Percentiles rank a stretch among this genome's conserved stretches.
These are phyloP conservation scores for Acanthosepion pharaonis DNA, from an alignment of 2,888 invertebrate genomes.

Conservation along the genomic window DNA sequence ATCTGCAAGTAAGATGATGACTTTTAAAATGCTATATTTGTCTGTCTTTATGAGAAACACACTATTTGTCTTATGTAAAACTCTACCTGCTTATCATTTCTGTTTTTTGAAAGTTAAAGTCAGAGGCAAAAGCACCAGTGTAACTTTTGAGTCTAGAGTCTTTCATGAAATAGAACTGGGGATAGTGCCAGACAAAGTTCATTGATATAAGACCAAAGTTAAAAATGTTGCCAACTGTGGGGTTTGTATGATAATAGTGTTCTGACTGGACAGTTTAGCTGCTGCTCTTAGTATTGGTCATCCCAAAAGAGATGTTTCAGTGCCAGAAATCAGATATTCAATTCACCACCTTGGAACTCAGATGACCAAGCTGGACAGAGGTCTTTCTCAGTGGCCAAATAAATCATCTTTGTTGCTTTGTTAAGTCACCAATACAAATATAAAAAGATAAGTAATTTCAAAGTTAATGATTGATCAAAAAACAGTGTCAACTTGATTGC, in stretches of 20 bases:
- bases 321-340: constrained; percentile 16
- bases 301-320: background rate
- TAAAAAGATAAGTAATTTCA: background rate
- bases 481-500: no score
- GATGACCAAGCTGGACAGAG: constrained; percentile 33
- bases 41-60: background rate
- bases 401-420: background rate
- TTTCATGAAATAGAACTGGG: background rate
- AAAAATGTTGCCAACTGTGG: background rate
- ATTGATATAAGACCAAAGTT: background rate
- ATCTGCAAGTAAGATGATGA: no score
- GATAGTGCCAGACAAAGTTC: background rate
- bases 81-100: background rate
- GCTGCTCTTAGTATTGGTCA: background rate
- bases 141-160: background rate
- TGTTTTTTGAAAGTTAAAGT: background rate
- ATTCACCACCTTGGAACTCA: constrained; percentile 11
- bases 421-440: background rate
- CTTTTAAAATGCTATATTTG: no score
- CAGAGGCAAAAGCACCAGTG: background rate
- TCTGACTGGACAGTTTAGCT: background rate
- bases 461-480: background rate
- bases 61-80: background rate
- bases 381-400: constrained; percentile 7
- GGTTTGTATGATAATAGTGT: constrained; percentile 4